phyloP scores from a whole-genome alignment of 2,797 vertebrate species.

The Peromyscus eremicus region DNA sequence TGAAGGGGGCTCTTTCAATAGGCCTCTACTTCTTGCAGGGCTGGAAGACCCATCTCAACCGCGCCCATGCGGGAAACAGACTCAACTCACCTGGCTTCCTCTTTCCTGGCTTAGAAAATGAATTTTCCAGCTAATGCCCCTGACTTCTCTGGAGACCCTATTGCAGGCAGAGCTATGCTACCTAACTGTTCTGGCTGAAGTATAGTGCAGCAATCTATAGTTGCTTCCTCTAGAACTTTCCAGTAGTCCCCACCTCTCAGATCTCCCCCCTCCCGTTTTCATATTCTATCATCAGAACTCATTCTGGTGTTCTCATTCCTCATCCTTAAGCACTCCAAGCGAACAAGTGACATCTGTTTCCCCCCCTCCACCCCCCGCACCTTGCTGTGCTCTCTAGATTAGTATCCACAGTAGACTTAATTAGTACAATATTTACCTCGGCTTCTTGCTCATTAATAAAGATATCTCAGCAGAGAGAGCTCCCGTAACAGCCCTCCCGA shows the following conservation, averaged over 20 bases:
- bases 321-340: conserved; percentile 4
- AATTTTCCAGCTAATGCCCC: conserved; percentile 28
- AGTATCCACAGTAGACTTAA: conserved; percentile 75
- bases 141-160: not conserved
- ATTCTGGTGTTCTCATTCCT: conserved; percentile 20
- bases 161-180: not conserved
- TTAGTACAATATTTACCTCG: conserved; percentile 75
- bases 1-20: not conserved
- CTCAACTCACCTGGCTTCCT: not conserved
- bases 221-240: conserved; percentile 2
- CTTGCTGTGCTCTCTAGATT: conserved; percentile 45
- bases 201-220: not conserved
- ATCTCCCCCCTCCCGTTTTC: not conserved
- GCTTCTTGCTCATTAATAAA: conserved; percentile 75
- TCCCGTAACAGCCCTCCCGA: not conserved
- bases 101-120: conserved; percentile 48
- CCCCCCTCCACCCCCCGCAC: not conserved
- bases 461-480: conserved; percentile 30
- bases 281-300: not conserved
- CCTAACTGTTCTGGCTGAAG: not conserved
- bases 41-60: not conserved
- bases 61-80: not conserved
- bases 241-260: not conserved
- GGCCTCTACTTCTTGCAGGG: not conserved
- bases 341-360: not conserved